phyloP scores from a whole-genome alignment of 2,888 invertebrate genomes.

The Temnothorax rugatulus region DNA sequence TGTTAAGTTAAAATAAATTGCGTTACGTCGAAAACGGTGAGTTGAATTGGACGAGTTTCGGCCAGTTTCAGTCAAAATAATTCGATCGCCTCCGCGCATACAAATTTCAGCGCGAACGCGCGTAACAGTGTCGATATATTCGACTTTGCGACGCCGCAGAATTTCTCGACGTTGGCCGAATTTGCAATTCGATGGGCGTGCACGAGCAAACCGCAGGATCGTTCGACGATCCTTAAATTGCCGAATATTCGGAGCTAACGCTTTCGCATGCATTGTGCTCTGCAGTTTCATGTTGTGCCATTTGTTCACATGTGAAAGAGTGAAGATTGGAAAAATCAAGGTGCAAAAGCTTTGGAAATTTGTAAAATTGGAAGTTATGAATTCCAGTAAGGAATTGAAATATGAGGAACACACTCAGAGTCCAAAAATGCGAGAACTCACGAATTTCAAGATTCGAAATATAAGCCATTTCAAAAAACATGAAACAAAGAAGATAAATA shows the following conservation, averaged over 20 bases:
- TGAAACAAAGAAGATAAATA: not conserved
- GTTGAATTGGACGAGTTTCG: not conserved
- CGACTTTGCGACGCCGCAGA: conserved; percentile 41
- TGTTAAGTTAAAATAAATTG: not conserved
- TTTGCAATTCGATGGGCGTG: conserved; percentile 65
- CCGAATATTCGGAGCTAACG: conserved; percentile 5
- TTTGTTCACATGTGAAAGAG: not conserved
- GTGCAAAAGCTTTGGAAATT: not conserved
- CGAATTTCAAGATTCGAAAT: not conserved
- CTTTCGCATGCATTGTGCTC: conserved; percentile 5
- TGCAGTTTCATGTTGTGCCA: not conserved
- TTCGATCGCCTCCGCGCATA: conserved; percentile 18
- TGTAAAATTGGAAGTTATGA: not conserved
- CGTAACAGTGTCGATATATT: not conserved
- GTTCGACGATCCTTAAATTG: conserved; percentile 34
- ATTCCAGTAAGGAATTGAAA: conserved; percentile 8
- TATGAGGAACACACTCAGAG: not conserved
- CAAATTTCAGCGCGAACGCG: conserved; percentile 27
- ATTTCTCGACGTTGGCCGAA: conserved; percentile 36
- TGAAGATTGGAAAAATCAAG: conserved; percentile 3
- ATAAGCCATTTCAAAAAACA: not conserved
- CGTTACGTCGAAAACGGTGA: not conserved
- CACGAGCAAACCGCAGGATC: conserved; percentile 21
- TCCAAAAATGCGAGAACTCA: not conserved
- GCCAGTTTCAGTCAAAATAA: not conserved